Evolutionary conservation across 2,797 vertebrate species (phyloP), one percentile per base, ranked within the genome.

Genomic region (Capromys pilorides): DNA sequence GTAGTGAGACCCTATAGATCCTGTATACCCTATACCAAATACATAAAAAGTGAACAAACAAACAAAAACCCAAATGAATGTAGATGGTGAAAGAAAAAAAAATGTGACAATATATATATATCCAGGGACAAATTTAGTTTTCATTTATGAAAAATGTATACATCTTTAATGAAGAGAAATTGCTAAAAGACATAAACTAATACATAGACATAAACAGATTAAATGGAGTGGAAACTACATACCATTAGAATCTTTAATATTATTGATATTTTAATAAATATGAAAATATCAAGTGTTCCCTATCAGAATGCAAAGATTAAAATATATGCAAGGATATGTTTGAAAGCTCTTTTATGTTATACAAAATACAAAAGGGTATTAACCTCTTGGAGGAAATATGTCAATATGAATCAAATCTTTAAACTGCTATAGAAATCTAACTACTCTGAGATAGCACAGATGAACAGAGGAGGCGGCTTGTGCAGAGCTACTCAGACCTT

Each of bases 81-180:
- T 8, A 69, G n/a, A 86, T 45, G 31, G 36, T 3, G 80, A 86
- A 85, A 92, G 61, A 54, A 85, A 94, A 94, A 81, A 33, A 41
- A 64, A 1, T 79, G n/a, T n/a, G n/a, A n/a, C n/a, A 62, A 59
- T 6, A 26, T n/a, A n/a, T n/a, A 64, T 6, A 22, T 21, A 61
- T 54, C 51, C 77, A 61, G 81, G 88, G 33, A 18, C 24, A 84
- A 39, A 49, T 7, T 59, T 24, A 94, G 16, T 5, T 93, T 96
- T 86, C 67, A 77, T 49, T 84, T 71, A 59, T 7, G 39, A 77
- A 51, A 91, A 88, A 84, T n/a, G n/a, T 71, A 84, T 1, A 93
- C 57, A 78, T 88, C 12, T 61, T 66, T 71, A 93, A 64, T 19
- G 57, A 67, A 79, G 33, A 71, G 86, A 96, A 94, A 51, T 82